A percentile compares a stretch with the other conserved stretches of the same genome.
Conservation (phyloP, 2,113 vertebrate species). For the Laterallus jamaicensis region DNA sequence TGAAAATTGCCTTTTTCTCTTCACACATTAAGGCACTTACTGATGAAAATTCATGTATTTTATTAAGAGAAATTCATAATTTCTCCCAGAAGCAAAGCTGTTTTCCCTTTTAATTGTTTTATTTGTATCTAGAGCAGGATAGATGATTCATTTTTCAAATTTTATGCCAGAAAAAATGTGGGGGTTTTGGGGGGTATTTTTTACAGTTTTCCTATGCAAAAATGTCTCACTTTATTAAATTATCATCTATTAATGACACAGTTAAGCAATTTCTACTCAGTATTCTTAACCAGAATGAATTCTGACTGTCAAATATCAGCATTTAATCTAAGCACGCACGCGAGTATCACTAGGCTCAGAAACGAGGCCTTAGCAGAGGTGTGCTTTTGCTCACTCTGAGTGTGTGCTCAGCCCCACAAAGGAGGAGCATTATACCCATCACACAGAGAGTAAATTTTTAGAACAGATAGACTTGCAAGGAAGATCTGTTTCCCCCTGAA, state of each 20-base stretch:
- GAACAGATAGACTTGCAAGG: neutral
- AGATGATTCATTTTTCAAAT: neutral
- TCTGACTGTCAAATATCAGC: neutral
- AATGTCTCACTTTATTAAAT: neutral
- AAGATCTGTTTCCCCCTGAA: neutral
- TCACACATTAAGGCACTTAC: slow-evolving; percentile 4
- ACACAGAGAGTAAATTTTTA: neutral
- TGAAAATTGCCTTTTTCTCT: slow-evolving; percentile 29
- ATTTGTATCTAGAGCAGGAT: neutral
- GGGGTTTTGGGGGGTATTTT: neutral
- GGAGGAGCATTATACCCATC: neutral
- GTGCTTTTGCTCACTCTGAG: neutral
- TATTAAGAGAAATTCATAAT: neutral
- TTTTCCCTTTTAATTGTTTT: slow-evolving; percentile 17
- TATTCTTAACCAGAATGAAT: neutral
- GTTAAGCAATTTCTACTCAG: neutral
- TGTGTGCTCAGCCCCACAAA: neutral
- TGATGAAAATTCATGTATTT: slow-evolving; percentile 43
- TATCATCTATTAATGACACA: neutral
- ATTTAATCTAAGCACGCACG: neutral
- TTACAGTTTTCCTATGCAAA: neutral
- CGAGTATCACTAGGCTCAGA: neutral
- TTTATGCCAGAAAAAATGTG: neutral
- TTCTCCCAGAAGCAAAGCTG: slow-evolving; percentile 1
- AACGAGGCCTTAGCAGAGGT: neutral